These are phyloP conservation scores for Xylocopa sonorina DNA, from an alignment of 1,140 invertebrate species.

Conservation along the genomic window DNA sequence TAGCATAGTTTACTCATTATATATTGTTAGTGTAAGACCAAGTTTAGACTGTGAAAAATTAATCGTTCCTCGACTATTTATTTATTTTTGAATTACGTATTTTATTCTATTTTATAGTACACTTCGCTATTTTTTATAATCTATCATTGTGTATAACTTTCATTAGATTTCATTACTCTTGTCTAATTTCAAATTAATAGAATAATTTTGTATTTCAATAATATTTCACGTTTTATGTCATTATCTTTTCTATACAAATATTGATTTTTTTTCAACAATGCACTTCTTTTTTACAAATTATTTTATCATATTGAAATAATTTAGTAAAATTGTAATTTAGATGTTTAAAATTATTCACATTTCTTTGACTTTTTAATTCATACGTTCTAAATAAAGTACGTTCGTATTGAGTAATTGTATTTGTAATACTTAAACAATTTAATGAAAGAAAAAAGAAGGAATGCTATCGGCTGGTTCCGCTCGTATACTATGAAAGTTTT, in stretches of 20 bases:
- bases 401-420: not conserved
- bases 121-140: not conserved
- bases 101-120: not conserved
- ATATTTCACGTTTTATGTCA: conserved; percentile 5
- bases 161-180: conserved; percentile 4
- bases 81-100: conserved; percentile 29
- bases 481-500: conserved; percentile 41
- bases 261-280: not conserved
- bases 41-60: conserved; percentile 32
- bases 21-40: conserved; percentile 38
- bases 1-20: conserved; percentile 46
- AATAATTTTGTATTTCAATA: not conserved
- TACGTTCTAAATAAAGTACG: not conserved
- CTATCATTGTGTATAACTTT: not conserved
- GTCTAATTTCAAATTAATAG: not conserved
- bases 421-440: not conserved
- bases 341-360: not conserved
- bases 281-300: not conserved
- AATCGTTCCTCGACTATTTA: conserved; percentile 38
- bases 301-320: not conserved
- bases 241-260: conserved; percentile 26
- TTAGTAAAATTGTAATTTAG: not conserved
- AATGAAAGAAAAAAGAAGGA: conserved; percentile 23
- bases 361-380: not conserved
- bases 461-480: conserved; percentile 39